Percentiles rank a stretch among this genome's conserved stretches.
These are phyloP conservation scores for Xenopus petersii DNA, from an alignment of 2,797 vertebrate species.

Conservation along the genomic window DNA sequence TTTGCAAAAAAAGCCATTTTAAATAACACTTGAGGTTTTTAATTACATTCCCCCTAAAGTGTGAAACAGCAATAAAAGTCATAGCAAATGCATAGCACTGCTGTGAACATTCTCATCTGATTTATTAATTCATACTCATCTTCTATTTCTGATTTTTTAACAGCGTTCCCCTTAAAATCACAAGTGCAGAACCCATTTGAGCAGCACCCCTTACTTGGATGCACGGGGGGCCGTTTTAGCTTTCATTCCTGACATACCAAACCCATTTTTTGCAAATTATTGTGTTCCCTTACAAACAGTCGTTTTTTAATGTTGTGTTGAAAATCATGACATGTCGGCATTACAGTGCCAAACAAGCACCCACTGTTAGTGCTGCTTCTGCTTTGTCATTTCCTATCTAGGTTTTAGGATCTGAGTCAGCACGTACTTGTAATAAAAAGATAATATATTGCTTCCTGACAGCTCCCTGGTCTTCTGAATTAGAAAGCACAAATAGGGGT, in stretches of 20 bases:
- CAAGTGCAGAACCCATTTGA: background rate
- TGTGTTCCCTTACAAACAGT: background rate
- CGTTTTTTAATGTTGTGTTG: background rate
- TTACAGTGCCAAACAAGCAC: conserved; percentile 40
- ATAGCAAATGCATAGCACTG: too few species aligned
- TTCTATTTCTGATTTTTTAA: background rate
- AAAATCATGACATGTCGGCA: background rate
- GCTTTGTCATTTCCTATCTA: conserved; percentile 61
- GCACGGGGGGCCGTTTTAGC: background rate
- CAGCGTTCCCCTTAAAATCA: background rate
- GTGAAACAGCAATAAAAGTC: too few species aligned
- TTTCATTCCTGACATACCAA: background rate
- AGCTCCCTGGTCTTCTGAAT: conserved; percentile 49
- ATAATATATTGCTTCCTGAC: conserved; percentile 52
- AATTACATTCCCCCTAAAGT: too few species aligned
- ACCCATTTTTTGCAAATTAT: background rate
- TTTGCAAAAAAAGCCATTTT: too few species aligned
- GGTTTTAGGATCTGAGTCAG: conserved; percentile 48
- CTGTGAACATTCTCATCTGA: too few species aligned
- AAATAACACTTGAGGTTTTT: too few species aligned
- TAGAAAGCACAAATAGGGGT: conserved; percentile 18
- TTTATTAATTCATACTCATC: too few species aligned
- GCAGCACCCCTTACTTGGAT: background rate
- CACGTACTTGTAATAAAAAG: conserved; percentile 42
- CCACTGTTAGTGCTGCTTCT: conserved; percentile 7